Percentiles rank a stretch among this genome's conserved stretches.
phyloP scores from a whole-genome alignment of 1,140 invertebrate genomes.

The Spodoptera frugiperda region DNA sequence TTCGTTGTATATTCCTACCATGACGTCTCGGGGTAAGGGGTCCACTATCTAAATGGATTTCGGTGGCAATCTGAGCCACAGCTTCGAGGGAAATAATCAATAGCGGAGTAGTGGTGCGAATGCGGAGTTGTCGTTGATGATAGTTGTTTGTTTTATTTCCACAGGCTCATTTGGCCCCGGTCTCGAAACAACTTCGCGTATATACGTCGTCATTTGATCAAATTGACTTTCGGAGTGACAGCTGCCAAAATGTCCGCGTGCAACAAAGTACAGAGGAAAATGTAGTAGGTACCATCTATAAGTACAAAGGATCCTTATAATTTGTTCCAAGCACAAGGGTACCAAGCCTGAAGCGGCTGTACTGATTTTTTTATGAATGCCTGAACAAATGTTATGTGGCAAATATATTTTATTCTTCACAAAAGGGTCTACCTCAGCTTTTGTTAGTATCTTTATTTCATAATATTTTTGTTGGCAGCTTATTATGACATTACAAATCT shows the following conservation, averaged over 20 bases:
- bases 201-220: constrained; percentile 64
- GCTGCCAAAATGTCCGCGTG: constrained; percentile 52
- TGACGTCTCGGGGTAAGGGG: constrained; percentile 10
- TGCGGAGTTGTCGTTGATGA: constrained; percentile 74
- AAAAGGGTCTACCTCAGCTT: background rate
- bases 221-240: constrained; percentile 77
- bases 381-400: constrained; percentile 5
- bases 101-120: constrained; percentile 44
- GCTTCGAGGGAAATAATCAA: constrained; percentile 29
- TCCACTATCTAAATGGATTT: constrained; percentile 38
- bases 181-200: constrained; percentile 69
- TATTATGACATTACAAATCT: constrained; percentile 42
- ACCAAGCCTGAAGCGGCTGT: constrained; percentile 1
- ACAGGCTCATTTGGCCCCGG: constrained; percentile 64
- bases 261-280: constrained; percentile 39
- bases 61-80: constrained; percentile 16
- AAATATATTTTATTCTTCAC: constrained; percentile 13
- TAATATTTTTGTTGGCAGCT: constrained; percentile 7
- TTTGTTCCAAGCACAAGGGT: background rate
- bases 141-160: constrained; percentile 82
- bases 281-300: background rate
- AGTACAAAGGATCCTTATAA: constrained; percentile 20
- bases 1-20: background rate
- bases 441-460: background rate
- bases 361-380: constrained; percentile 22